Conservation (phyloP, 64 coral and sea anemone species). For the Actinia equina region DNA sequence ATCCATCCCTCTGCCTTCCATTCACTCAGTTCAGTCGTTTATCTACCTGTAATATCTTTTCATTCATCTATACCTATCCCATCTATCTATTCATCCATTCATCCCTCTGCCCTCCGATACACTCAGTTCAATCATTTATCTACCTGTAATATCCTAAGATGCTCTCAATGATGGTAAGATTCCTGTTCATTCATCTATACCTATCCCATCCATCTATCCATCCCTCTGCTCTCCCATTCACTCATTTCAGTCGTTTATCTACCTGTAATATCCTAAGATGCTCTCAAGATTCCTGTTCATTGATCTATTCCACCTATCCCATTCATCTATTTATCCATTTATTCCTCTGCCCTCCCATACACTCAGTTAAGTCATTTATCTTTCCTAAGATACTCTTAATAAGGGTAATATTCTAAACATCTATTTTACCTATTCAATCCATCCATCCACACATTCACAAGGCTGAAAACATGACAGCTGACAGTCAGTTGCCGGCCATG, state of each 20-base stretch:
- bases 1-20: not conserved
- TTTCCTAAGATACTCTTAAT: too few relatives aligned
- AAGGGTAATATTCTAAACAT: too few relatives aligned
- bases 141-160: not conserved
- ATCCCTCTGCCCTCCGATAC: not conserved
- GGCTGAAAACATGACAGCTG: too few relatives aligned
- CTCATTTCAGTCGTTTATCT: too few relatives aligned
- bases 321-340: not conserved
- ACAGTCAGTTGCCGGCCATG: too few relatives aligned
- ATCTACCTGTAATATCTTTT: not conserved
- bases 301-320: not conserved
- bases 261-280: too few relatives aligned
- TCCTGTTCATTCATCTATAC: not conserved
- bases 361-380: too few relatives aligned
- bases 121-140: too few relatives aligned
- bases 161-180: constrained; percentile 50
- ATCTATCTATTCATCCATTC: not conserved
- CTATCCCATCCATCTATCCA: not conserved
- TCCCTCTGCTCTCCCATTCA: not conserved
- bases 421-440: too few relatives aligned
- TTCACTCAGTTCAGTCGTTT: too few relatives aligned
- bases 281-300: not conserved
- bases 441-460: too few relatives aligned
- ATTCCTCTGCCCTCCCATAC: too few relatives aligned
- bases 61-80: not conserved